These are phyloP conservation scores for Leucophenga montana DNA, from an alignment of 2,888 invertebrate genomes.

Conservation along the genomic window DNA sequence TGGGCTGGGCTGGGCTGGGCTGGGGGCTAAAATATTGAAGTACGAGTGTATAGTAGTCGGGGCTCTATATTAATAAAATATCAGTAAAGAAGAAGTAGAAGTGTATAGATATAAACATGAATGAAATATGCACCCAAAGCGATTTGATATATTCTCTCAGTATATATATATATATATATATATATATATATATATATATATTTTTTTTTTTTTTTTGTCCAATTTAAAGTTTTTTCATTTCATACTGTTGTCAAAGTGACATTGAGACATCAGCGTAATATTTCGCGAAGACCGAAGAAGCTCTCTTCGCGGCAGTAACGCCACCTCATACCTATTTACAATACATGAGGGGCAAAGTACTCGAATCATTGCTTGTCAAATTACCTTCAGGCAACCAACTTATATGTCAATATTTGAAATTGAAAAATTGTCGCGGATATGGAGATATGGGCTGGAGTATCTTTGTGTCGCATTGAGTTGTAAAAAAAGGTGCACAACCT, in stretches of 20 bases:
- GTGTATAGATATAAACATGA: not conserved
- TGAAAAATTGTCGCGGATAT: slow-evolving; percentile 50
- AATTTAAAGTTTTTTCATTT: slow-evolving; percentile 3
- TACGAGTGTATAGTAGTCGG: too few species aligned
- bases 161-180: too few species aligned
- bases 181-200: too few species aligned
- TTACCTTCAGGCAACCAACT: slow-evolving; percentile 55
- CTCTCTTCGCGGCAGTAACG: not conserved
- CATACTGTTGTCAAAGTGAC: slow-evolving; percentile 29
- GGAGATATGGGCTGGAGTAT: not conserved
- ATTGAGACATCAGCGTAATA: slow-evolving; percentile 26
- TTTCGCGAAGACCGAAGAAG: not conserved
- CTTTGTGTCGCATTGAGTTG: not conserved
- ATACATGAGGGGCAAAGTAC: not conserved
- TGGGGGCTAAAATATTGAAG: too few species aligned
- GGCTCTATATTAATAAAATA: slow-evolving; percentile 29
- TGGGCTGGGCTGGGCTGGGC: too few species aligned
- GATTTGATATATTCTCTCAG: not conserved
- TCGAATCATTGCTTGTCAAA: slow-evolving; percentile 54
- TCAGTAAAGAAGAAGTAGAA: slow-evolving; percentile 3
- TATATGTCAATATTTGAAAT: slow-evolving; percentile 55
- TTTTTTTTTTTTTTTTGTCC: too few species aligned
- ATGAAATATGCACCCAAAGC: slow-evolving; percentile 20
- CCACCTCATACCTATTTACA: not conserved
- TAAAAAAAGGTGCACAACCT: not conserved